Evolutionary conservation across 2,113 vertebrate genomes (phyloP).

Genomic region (Origma solitaria): DNA sequence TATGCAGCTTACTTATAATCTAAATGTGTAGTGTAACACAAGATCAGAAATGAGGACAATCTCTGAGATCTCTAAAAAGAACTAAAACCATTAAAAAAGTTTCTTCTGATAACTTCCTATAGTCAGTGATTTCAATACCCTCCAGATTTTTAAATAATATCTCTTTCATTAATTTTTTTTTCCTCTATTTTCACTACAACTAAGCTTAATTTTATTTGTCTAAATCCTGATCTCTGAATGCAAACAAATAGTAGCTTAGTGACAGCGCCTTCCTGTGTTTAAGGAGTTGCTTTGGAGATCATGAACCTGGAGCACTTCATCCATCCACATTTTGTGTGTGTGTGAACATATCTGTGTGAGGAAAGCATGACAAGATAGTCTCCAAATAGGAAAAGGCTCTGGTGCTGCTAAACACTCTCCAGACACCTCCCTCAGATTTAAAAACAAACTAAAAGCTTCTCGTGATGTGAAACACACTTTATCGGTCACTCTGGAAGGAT

Average conservation of each 20-base stretch:
- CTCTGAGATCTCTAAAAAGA: not conserved
- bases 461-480: not conserved
- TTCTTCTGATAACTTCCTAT: not conserved
- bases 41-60: not conserved
- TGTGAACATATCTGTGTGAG: not conserved
- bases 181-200: not conserved
- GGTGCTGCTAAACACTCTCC: not conserved
- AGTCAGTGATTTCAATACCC: not conserved
- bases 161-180: not conserved
- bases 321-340: not conserved
- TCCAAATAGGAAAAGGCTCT: not conserved
- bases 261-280: not conserved
- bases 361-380: not conserved
- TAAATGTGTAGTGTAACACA: not conserved
- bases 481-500: not conserved
- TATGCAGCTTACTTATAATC: not conserved
- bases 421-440: not conserved
- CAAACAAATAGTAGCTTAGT: not conserved
- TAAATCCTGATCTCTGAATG: not conserved
- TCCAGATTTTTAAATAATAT: not conserved
- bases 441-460: not conserved
- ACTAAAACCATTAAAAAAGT: not conserved
- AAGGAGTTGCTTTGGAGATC: not conserved
- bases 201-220: not conserved
- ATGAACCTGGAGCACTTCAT: fast-evolving